These are phyloP conservation scores for Cremastinae sp. DNA, from an alignment of 2,888 invertebrate species.

Conservation along the genomic window DNA sequence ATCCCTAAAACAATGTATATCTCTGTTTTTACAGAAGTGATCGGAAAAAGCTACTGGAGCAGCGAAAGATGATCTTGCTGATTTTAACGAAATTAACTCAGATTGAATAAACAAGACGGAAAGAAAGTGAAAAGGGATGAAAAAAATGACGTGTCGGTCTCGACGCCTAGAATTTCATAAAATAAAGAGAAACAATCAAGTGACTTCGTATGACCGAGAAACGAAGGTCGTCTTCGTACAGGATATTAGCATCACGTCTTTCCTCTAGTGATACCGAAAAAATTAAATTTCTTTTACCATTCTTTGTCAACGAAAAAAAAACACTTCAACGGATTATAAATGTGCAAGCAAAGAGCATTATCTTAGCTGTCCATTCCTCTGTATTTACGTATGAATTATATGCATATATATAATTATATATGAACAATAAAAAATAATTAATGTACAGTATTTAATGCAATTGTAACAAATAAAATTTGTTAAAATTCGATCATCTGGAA, in stretches of 20 bases:
- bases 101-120: slow-evolving; percentile 4
- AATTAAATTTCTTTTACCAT: background rate
- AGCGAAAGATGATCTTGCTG: slow-evolving; percentile 76
- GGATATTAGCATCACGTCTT: no score
- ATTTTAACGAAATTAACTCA: slow-evolving; percentile 44
- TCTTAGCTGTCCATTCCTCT: slow-evolving; percentile 62
- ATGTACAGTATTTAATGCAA: slow-evolving; percentile 74
- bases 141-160: background rate
- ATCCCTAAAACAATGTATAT: background rate
- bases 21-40: slow-evolving; percentile 71
- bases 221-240: no score
- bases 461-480: slow-evolving; percentile 63
- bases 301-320: slow-evolving; percentile 45
- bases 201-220: no score
- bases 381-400: slow-evolving; percentile 50
- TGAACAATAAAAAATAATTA: slow-evolving; percentile 48
- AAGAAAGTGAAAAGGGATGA: background rate
- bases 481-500: slow-evolving; percentile 28
- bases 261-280: background rate
- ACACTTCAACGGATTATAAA: slow-evolving; percentile 43
- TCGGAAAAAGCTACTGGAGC: slow-evolving; percentile 79
- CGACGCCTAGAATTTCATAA: background rate
- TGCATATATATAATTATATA: slow-evolving; percentile 15
- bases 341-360: slow-evolving; percentile 35
- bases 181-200: no score